Evolutionary conservation across 2,797 vertebrate genomes (phyloP).

Genomic region (Serranus cabrilla): DNA sequence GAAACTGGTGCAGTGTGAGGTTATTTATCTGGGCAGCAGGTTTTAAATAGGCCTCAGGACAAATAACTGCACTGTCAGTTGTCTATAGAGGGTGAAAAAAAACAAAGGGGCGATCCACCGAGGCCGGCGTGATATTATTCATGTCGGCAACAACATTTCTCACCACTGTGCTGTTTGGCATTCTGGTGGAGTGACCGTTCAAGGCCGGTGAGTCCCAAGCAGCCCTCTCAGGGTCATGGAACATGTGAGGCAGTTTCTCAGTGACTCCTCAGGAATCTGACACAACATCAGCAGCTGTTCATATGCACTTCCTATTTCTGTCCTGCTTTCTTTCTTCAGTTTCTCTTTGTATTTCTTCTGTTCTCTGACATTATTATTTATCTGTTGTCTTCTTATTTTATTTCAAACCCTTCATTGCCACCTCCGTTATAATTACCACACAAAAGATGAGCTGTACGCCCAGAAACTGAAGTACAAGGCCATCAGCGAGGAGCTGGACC

Average conservation of each 20-base stretch:
- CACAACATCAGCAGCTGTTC: conserved; percentile 74
- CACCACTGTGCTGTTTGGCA: conserved; percentile 52
- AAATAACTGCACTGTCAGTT: conserved; percentile 37
- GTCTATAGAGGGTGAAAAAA: not conserved
- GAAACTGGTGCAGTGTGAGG: not conserved
- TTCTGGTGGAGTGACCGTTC: conserved; percentile 48
- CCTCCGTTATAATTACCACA: conserved; percentile 68
- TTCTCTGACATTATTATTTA: conserved; percentile 49
- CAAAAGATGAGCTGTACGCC: conserved; percentile 96
- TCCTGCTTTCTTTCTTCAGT: conserved; percentile 39
- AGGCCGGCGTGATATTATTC: conserved; percentile 36
- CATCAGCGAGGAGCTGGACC: conserved; percentile 99
- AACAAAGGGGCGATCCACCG: conserved; percentile 3
- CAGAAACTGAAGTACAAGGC: conserved; percentile 99
- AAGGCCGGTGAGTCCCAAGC: conserved; percentile 47
- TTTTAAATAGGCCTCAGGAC: conserved; percentile 25
- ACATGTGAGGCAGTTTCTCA: conserved; percentile 69
- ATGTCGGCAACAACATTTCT: conserved; percentile 53
- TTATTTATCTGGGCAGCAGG: conserved; percentile 34
- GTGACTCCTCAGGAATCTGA: conserved; percentile 81
- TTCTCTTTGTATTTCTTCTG: conserved; percentile 49
- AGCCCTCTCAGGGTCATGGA: conserved; percentile 50
- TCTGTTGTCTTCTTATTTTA: conserved; percentile 39
- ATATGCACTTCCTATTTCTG: conserved; percentile 69
- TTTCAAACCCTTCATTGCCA: conserved; percentile 38